Evolutionary conservation across 1,140 invertebrate genomes (phyloP).

Genomic region (Trissolcus basalis): DNA sequence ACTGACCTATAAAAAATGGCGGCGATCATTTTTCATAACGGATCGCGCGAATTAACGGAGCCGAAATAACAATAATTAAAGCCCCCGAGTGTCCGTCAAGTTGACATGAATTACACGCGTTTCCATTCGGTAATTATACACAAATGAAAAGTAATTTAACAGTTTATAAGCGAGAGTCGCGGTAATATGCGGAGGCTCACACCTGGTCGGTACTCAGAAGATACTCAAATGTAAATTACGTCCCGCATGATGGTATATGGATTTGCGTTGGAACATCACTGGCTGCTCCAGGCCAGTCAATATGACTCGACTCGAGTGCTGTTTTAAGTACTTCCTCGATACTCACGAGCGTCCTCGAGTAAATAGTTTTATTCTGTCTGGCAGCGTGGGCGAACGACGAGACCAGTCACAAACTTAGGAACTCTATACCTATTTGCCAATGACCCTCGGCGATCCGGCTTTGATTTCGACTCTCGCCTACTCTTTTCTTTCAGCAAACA

Average conservation of each 20-base stretch:
- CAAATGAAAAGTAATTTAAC: conserved; percentile 47
- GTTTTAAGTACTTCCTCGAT: conserved; percentile 67
- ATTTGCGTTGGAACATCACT: conserved; percentile 27
- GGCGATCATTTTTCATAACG: conserved; percentile 18
- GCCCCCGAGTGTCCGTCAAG: conserved; percentile 13
- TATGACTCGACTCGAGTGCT: conserved; percentile 45
- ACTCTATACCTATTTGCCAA: conserved; percentile 65
- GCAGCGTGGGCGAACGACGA: conserved; percentile 67
- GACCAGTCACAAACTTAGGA: conserved; percentile 60
- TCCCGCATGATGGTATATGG: conserved; percentile 29
- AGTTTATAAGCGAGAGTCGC: conserved; percentile 48
- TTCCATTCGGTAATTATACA: conserved; percentile 37
- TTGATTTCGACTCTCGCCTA: conserved; percentile 50
- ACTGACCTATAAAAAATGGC: conserved; percentile 18
- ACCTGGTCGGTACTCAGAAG: conserved; percentile 34
- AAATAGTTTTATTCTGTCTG: conserved; percentile 73
- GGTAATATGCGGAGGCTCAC: conserved; percentile 33
- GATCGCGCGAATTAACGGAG: background rate
- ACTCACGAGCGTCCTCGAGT: conserved; percentile 69
- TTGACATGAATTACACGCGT: conserved; percentile 29
- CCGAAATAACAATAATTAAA: conserved; percentile 32
- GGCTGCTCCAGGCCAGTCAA: conserved; percentile 50
- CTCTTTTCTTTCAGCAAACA: conserved; percentile 38
- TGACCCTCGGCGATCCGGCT: conserved; percentile 60
- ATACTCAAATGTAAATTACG: conserved; percentile 47